Conservation (phyloP, 2,797 vertebrate genomes). For the Malacoraja senta region DNA sequence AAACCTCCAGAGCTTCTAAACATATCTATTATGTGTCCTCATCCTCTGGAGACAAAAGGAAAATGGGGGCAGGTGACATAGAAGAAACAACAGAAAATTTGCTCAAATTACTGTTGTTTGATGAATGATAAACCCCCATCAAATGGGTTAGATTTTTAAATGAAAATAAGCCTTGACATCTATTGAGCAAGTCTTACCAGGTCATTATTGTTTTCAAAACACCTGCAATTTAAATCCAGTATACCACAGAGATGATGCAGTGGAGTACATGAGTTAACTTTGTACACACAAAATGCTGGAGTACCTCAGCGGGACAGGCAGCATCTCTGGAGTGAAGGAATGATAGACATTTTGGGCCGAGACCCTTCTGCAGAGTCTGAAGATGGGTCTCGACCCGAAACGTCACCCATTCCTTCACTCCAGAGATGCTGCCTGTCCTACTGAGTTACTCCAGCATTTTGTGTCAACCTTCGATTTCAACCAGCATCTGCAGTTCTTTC, state of each 20-base stretch:
- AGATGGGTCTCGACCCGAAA: too few species aligned
- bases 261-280: not conserved
- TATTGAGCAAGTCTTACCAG: not conserved
- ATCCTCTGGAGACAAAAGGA: not conserved
- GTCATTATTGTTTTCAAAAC: not conserved
- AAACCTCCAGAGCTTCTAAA: not conserved
- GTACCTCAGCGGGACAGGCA: too few species aligned
- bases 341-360: too few species aligned
- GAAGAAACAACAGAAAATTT: not conserved
- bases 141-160: not conserved
- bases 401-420: too few species aligned
- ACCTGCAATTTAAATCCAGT: not conserved
- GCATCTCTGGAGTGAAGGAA: too few species aligned
- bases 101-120: not conserved
- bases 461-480: too few species aligned
- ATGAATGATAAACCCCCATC: not conserved
- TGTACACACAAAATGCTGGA: too few species aligned
- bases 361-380: too few species aligned
- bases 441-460: too few species aligned
- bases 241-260: not conserved
- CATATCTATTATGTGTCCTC: not conserved
- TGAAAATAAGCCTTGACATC: not conserved
- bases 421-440: too few species aligned
- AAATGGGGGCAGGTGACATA: not conserved
- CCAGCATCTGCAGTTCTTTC: too few species aligned